phyloP scores from a whole-genome alignment of 1,140 invertebrate species.

The Calosoma granatense region DNA sequence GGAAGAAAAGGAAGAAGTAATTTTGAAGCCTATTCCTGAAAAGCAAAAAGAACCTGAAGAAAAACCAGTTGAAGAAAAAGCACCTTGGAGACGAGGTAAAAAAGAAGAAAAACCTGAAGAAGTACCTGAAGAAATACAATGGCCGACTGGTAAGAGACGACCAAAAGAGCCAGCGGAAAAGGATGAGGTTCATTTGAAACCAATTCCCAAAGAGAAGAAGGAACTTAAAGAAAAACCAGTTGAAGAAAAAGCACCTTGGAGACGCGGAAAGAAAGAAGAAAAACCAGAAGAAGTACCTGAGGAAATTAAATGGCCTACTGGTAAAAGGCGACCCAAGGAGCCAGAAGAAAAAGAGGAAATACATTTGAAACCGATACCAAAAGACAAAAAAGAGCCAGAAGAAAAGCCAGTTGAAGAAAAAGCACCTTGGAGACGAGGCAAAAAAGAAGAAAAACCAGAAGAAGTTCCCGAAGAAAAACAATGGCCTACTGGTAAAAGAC shows the following conservation, averaged over 20 bases:
- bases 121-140: slow-evolving; percentile 22
- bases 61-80: slow-evolving; percentile 14
- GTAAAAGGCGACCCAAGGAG: slow-evolving; percentile 20
- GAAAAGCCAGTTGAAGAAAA: slow-evolving; percentile 27
- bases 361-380: slow-evolving; percentile 19
- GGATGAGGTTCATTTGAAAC: slow-evolving; percentile 34
- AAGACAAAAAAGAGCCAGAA: slow-evolving; percentile 23
- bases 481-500: slow-evolving; percentile 35
- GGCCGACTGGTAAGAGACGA: slow-evolving; percentile 31
- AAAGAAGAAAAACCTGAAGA: slow-evolving; percentile 21
- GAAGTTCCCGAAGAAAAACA: slow-evolving; percentile 29
- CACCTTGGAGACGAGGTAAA: slow-evolving; percentile 10
- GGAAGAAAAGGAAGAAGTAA: slow-evolving; percentile 32
- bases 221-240: slow-evolving; percentile 26
- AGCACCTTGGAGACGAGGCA: slow-evolving; percentile 25
- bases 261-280: slow-evolving; percentile 24
- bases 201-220: slow-evolving; percentile 29
- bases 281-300: slow-evolving; percentile 22
- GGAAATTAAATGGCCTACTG: slow-evolving; percentile 21
- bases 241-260: slow-evolving; percentile 23
- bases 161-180: slow-evolving; percentile 28
- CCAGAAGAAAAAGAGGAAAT: slow-evolving; percentile 25
- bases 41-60: slow-evolving; percentile 18
- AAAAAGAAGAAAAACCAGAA: slow-evolving; percentile 29
- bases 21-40: slow-evolving; percentile 36